Evolutionary conservation across 2,797 vertebrate species (phyloP).

Genomic region (Lagodon rhomboides): DNA sequence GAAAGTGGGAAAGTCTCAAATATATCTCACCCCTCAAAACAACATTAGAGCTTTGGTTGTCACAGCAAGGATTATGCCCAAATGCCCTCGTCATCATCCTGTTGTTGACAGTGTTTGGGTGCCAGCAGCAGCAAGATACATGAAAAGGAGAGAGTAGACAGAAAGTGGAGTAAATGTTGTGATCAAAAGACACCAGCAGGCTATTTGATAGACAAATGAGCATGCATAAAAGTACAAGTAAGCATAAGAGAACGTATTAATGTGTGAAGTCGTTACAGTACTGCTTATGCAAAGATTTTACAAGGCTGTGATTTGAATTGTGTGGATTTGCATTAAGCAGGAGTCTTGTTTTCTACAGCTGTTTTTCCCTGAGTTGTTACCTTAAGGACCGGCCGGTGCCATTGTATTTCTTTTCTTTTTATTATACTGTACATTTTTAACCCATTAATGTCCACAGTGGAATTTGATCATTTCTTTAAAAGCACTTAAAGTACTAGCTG

Average conservation of each 20-base stretch:
- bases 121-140: constrained; percentile 74
- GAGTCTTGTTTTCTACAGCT: background rate
- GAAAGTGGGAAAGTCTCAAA: constrained; percentile 19
- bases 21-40: constrained; percentile 94
- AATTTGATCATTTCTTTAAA: too few species aligned
- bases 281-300: background rate
- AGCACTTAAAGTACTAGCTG: too few species aligned
- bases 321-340: background rate
- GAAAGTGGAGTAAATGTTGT: constrained; percentile 38
- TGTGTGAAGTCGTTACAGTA: background rate
- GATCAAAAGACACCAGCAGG: constrained; percentile 30
- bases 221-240: background rate
- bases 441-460: background rate
- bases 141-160: constrained; percentile 77
- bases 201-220: constrained; percentile 4
- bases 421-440: background rate
- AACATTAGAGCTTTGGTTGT: constrained; percentile 96
- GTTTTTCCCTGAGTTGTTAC: background rate
- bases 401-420: background rate
- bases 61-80: constrained; percentile 94
- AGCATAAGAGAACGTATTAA: constrained; percentile 2
- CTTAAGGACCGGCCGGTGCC: background rate
- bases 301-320: background rate
- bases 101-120: constrained; percentile 70
- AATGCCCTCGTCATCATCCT: constrained; percentile 99